phyloP scores from a whole-genome alignment of 2,797 vertebrate genomes.

The Danio albolineatus region DNA sequence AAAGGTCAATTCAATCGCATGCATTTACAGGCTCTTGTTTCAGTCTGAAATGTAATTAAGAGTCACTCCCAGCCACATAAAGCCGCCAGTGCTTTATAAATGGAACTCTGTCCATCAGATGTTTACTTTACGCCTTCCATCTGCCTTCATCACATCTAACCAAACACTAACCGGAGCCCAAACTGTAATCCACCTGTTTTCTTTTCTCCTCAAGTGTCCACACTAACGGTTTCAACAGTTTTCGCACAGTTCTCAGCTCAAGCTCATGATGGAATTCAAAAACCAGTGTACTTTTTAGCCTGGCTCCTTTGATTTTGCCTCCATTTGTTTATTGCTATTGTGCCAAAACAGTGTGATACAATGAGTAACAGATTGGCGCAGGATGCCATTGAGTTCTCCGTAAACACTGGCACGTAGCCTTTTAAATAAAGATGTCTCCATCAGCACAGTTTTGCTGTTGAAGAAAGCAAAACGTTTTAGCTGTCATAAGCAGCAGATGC shows the following conservation, averaged over 20 bases:
- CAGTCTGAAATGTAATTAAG: conserved; percentile 24
- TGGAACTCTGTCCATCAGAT: conserved; percentile 25
- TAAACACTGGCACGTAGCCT: conserved; percentile 53
- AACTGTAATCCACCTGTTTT: conserved; percentile 38
- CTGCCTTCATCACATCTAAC: conserved; percentile 21
- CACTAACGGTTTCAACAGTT: conserved; percentile 22
- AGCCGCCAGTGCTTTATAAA: conserved; percentile 23
- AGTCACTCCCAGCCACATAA: neutral
- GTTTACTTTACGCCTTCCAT: conserved; percentile 33
- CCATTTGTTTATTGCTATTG: conserved; percentile 48
- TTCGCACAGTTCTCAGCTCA: conserved; percentile 3
- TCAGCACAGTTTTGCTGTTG: conserved; percentile 32
- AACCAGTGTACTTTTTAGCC: conserved; percentile 10
- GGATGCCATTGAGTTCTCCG: conserved; percentile 19
- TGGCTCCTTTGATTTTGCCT: conserved; percentile 40
- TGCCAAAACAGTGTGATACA: conserved; percentile 46
- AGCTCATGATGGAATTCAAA: neutral
- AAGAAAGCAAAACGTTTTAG: conserved; percentile 27
- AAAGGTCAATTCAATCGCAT: neutral
- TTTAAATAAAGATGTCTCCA: conserved; percentile 59
- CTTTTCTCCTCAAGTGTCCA: conserved; percentile 19
- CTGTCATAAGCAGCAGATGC: conserved; percentile 32
- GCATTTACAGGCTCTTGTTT: conserved; percentile 10
- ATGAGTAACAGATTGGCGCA: conserved; percentile 48
- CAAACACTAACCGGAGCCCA: conserved; percentile 1